Base-by-base conservation (phyloP, 2,113 vertebrate species). In the Morphnarchus princeps region DNA sequence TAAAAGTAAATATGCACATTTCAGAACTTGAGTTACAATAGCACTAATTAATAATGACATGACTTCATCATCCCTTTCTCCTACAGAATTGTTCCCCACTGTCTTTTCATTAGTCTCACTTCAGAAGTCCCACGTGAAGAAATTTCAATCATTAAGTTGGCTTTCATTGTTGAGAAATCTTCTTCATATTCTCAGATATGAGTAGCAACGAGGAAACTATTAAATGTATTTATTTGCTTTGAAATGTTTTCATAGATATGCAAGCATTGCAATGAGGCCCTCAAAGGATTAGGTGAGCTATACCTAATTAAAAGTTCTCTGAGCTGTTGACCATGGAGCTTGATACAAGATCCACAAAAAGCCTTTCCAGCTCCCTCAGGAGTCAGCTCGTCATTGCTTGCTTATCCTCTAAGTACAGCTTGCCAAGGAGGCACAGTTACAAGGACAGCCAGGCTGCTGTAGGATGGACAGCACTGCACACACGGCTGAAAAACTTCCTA, bases 371-470 rank as follows among this genome's bases (percentile, higher is more conserved):
- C 25, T 89, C 45, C 50, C 42, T 63, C 28, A 49, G 76, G 24
- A 77, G 42, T 25, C 58, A 57, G 38, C 26, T 19, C 0, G 0
- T 26, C 1, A 0, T 42, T 81, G 45, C 40, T 76, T 76, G 36
- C 42, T 58, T 72, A 34, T 42, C 47, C 34, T 36, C 29, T 49
- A 66, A 66, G 19, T 21, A 20, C 32, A 47, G 58, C 69, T 67
- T 70, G 10, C 45, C 67, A 76, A 40, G 57, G 32, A 59, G 59
- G 47, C 21, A 36, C 25, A 28, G 40, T n/a, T 70, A 36, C 9
- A 50, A 42, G 26, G n/a, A 65, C 17, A 57, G n/a, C 22, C 31
- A 40, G 70, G 32, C 63, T 59, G 29, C 47, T 59, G 19, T 52
- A 65, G 31, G 40, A 8, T 16, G 52, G 78, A 36, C 62, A 71